Evolutionary conservation across 2,888 invertebrate species (phyloP), one percentile per base, ranked within the genome.

Genomic region (Drosophila peninsularis): DNA sequence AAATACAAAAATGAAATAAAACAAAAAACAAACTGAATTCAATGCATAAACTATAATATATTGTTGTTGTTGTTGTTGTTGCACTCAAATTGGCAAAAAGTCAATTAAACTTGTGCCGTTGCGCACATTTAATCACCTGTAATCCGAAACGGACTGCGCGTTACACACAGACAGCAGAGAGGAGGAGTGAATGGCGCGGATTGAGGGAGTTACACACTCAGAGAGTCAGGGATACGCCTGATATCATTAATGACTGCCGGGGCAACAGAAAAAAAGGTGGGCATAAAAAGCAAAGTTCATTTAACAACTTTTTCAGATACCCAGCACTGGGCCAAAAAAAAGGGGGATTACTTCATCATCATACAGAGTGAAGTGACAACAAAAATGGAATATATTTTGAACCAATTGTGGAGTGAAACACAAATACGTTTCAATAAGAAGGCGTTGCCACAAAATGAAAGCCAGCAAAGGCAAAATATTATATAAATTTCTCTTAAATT

Each of bases 81-180:
- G 57, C 62, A 65, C 64, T 76, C 65, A 63, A 74, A 76, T 70
- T 72, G 81, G 64, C 71, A 78, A 71, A 83, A 86, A 83, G 87
- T 86, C 81, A 88, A 77, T 88, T 76, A 68, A 73, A 74, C 47
- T 68, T 61, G 34, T 77, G 49, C 54, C 69, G 44, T 45, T 52
- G 66, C 60, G 64, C 74, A 61, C 64, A 54, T 86, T 85, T 83
- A 83, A 83, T 80, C 84, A 86, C 84, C 84, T 79, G 75, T 83
- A 83, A 86, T 79, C 71, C 81, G 57, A 52, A 64, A 68, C 56
- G 53, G 67, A 21, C 54, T 13, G 58, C 17, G 42, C 13, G 42
- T 42, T 21, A 21, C 42, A 39, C 17, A 1, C 41, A 41, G 41
- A 13, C 19, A 41, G 19, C 6, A 14, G n/a, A 37, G 17, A 19